Conservation (phyloP, 1,140 invertebrate genomes). For the Triops cancriformis region DNA sequence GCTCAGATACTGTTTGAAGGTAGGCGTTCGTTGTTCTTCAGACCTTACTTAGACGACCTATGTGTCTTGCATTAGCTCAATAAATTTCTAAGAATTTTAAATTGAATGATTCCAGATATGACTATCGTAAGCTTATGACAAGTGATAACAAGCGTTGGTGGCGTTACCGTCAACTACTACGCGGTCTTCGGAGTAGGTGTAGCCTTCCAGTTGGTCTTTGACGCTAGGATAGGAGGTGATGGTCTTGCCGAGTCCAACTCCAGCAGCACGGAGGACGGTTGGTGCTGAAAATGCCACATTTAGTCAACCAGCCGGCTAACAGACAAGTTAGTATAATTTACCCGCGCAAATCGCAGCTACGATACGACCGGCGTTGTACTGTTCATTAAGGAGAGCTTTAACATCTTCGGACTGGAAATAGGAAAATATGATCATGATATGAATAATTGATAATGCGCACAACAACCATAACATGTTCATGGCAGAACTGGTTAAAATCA, state of each 20-base stretch:
- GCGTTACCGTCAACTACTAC: conserved; percentile 65
- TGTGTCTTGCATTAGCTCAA: no score
- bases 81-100: no score
- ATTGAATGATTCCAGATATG: no score
- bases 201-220: conserved; percentile 61
- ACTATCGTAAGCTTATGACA: no score
- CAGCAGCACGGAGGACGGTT: conserved; percentile 72
- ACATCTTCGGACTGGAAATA: conserved; percentile 54
- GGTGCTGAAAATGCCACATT: conserved; percentile 51
- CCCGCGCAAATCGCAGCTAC: conserved; percentile 90
- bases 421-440: background rate
- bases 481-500: no score
- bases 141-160: no score
- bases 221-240: conserved; percentile 85
- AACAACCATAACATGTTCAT: no score
- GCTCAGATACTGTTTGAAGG: no score
- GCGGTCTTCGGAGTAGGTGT: conserved; percentile 55
- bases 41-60: no score
- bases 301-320: conserved; percentile 9
- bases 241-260: conserved; percentile 64
- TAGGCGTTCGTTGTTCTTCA: no score
- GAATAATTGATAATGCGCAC: no score
- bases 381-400: conserved; percentile 65
- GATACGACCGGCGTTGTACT: conserved; percentile 60
- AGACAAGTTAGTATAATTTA: conserved; percentile 34